These are phyloP conservation scores for Perdita meconis DNA, from an alignment of 2,888 invertebrate genomes.

Conservation along the genomic window DNA sequence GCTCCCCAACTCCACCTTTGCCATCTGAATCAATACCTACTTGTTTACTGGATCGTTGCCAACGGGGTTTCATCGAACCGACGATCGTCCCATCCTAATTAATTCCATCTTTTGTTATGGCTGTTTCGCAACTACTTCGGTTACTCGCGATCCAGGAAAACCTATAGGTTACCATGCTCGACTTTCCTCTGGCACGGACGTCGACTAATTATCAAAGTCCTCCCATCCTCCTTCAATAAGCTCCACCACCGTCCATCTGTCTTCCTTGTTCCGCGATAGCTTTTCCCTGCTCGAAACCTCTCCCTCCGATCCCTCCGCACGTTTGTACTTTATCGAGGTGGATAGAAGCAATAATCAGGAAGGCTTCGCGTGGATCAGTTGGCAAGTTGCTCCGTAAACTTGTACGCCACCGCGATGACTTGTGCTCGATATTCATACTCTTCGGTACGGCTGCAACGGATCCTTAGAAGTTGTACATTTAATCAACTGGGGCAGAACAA, in stretches of 20 bases:
- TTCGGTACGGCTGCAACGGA: conserved; percentile 5
- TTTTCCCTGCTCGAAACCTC: neutral
- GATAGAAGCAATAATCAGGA: conserved; percentile 40
- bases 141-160: conserved; percentile 53
- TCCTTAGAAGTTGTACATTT: neutral
- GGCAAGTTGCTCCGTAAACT: conserved; percentile 34
- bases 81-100: conserved; percentile 77
- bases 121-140: conserved; percentile 67
- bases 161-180: conserved; percentile 48
- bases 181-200: conserved; percentile 50
- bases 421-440: conserved; percentile 3
- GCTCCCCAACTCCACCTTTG: conserved; percentile 63
- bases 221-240: conserved; percentile 13
- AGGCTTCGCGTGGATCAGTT: conserved; percentile 37
- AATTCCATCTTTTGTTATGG: conserved; percentile 78
- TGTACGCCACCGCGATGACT: conserved; percentile 7
- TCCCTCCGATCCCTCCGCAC: neutral
- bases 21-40: conserved; percentile 81
- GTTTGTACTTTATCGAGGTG: conserved; percentile 25
- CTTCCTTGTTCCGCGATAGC: neutral
- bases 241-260: neutral
- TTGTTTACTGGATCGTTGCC: conserved; percentile 81
- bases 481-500: conserved; percentile 1
- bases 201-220: conserved; percentile 65
- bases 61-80: conserved; percentile 77